These are phyloP conservation scores for Ophion ellenae DNA, from an alignment of 2,888 invertebrate species.

Conservation along the genomic window DNA sequence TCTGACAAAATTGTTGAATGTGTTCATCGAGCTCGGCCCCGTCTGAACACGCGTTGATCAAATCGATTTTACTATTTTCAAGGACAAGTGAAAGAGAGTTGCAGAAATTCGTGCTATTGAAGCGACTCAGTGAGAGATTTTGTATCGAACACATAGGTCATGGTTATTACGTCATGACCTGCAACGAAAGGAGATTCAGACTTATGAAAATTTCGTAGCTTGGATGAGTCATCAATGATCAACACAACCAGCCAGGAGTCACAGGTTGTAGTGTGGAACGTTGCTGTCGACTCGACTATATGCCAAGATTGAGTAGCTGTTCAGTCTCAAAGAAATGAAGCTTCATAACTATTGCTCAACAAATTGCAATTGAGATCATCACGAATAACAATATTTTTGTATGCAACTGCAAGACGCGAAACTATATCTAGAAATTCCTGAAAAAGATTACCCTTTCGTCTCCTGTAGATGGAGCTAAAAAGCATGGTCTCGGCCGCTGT, in stretches of 20 bases:
- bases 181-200: neutral
- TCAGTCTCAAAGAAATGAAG: constrained; percentile 2
- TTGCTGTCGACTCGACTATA: neutral
- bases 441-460: neutral
- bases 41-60: neutral
- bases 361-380: constrained; percentile 31
- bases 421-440: neutral
- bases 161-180: neutral
- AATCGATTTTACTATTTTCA: neutral
- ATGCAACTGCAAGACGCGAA: neutral
- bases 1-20: neutral
- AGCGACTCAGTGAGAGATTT: too few relatives aligned
- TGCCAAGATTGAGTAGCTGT: neutral
- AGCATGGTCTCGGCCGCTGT: neutral
- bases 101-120: too few relatives aligned
- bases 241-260: constrained; percentile 31
- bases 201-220: neutral
- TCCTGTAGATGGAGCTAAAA: neutral
- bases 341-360: neutral
- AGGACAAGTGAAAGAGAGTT: too few relatives aligned
- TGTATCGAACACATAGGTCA: neutral
- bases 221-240: neutral
- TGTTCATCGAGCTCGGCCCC: neutral
- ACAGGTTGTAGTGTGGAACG: neutral
- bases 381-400: neutral